Percentiles rank a stretch among this genome's conserved stretches.
These are phyloP conservation scores for Pseudochirops corinnae DNA, from an alignment of 2,797 vertebrate species.

Conservation along the genomic window DNA sequence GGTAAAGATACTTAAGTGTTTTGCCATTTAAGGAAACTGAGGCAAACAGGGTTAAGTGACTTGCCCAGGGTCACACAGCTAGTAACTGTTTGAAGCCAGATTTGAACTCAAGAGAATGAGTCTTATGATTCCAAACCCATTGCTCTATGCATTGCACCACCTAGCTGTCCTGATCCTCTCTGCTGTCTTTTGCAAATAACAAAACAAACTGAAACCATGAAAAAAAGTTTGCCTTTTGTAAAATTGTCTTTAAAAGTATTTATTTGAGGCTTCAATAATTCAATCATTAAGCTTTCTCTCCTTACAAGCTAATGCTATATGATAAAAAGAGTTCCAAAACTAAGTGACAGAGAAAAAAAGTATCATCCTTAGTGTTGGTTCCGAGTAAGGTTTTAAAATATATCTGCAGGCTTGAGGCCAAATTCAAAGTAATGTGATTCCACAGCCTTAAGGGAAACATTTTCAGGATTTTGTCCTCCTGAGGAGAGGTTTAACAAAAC, in stretches of 20 bases:
- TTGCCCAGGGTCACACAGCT: background rate
- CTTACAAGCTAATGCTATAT: background rate
- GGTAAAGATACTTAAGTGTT: background rate
- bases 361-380: slow-evolving; percentile 22
- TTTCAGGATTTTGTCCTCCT: background rate
- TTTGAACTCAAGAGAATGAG: background rate
- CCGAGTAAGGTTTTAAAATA: slow-evolving; percentile 42
- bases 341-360: slow-evolving; percentile 8
- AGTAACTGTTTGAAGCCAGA: background rate
- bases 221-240: slow-evolving; percentile 1
- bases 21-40: background rate
- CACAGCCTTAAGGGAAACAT: background rate
- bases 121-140: background rate
- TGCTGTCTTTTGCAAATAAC: slow-evolving; percentile 4
- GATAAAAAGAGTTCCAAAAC: background rate
- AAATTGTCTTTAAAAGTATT: slow-evolving; percentile 44
- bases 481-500: slow-evolving; percentile 27
- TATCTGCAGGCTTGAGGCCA: slow-evolving; percentile 31
- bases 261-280: background rate
- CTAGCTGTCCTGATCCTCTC: background rate
- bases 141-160: background rate
- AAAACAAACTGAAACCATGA: slow-evolving; percentile 39
- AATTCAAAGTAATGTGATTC: slow-evolving; percentile 17
- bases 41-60: background rate
- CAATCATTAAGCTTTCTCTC: background rate